These are phyloP conservation scores for Cheilosia vernalis DNA, from an alignment of 2,888 invertebrate genomes.

Conservation along the genomic window DNA sequence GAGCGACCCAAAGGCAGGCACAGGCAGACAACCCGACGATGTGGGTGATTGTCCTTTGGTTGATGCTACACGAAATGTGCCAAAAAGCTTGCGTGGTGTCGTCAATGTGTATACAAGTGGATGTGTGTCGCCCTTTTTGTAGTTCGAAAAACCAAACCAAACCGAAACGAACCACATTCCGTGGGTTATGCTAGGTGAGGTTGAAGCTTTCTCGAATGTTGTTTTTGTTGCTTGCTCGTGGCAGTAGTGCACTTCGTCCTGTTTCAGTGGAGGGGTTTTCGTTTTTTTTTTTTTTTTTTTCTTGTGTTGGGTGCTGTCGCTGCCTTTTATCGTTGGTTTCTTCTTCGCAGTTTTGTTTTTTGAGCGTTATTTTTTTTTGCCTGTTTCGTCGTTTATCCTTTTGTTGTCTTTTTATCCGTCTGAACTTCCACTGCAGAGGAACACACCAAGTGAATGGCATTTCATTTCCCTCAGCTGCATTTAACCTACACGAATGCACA, in stretches of 20 bases:
- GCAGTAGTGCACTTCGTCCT: conserved; percentile 57
- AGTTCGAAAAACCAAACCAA: conserved; percentile 13
- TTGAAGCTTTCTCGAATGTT: conserved; percentile 51
- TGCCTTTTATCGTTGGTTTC: conserved; percentile 61
- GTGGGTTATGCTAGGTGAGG: conserved; percentile 62
- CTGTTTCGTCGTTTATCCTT: conserved; percentile 46
- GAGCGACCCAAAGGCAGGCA: conserved; percentile 17
- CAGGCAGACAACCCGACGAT: conserved; percentile 43
- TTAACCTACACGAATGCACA: conserved; percentile 66
- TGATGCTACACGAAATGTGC: conserved; percentile 60
- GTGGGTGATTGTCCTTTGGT: conserved; percentile 74
- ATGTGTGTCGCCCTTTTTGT: conserved; percentile 60
- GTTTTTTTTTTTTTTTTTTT: conserved; percentile 32
- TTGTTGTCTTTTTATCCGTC: conserved; percentile 61
- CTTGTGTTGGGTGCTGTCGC: conserved; percentile 45
- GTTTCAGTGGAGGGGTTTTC: conserved; percentile 44
- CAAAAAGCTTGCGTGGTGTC: conserved; percentile 59
- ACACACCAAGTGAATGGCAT: conserved; percentile 65
- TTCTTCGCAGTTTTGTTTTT: conserved; percentile 7
- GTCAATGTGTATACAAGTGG: not conserved
- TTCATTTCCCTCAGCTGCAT: conserved; percentile 69
- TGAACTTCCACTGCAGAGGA: conserved; percentile 62
- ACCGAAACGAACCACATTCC: conserved; percentile 60
- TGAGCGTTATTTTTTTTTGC: not conserved
- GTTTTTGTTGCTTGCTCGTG: conserved; percentile 27